Percentiles rank a stretch among this genome's conserved stretches.
These are phyloP conservation scores for Cygnus atratus DNA, from an alignment of 2,113 vertebrate species.

Conservation along the genomic window DNA sequence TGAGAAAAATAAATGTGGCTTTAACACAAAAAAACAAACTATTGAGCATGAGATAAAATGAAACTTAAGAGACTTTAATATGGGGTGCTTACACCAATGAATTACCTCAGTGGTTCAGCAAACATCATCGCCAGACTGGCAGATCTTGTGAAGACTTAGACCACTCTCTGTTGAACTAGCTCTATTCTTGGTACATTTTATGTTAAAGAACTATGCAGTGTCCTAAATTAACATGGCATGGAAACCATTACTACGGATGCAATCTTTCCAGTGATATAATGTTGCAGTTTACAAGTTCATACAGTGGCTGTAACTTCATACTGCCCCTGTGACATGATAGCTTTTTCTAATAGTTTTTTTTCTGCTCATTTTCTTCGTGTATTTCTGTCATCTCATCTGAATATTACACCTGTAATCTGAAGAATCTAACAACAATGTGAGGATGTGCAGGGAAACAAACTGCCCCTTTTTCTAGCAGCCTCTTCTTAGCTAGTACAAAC, in stretches of 20 bases:
- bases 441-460: neutral
- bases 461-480: neutral
- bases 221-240: neutral
- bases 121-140: neutral
- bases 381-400: neutral
- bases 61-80: neutral
- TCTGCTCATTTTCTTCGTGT: neutral
- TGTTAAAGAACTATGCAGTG: neutral
- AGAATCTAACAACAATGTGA: neutral
- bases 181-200: neutral
- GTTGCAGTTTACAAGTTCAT: neutral
- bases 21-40: neutral
- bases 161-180: neutral
- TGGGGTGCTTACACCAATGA: neutral
- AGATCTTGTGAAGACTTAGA: neutral
- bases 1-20: neutral
- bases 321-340: rapidly evolving
- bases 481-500: neutral
- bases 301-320: neutral
- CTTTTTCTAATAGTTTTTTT: neutral
- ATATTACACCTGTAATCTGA: neutral
- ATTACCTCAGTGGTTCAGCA: neutral
- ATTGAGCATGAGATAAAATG: neutral
- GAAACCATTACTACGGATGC: neutral
- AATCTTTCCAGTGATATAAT: neutral